These are phyloP conservation scores for Caligus rogercresseyi DNA, from an alignment of 1,140 invertebrate genomes.

Conservation along the genomic window DNA sequence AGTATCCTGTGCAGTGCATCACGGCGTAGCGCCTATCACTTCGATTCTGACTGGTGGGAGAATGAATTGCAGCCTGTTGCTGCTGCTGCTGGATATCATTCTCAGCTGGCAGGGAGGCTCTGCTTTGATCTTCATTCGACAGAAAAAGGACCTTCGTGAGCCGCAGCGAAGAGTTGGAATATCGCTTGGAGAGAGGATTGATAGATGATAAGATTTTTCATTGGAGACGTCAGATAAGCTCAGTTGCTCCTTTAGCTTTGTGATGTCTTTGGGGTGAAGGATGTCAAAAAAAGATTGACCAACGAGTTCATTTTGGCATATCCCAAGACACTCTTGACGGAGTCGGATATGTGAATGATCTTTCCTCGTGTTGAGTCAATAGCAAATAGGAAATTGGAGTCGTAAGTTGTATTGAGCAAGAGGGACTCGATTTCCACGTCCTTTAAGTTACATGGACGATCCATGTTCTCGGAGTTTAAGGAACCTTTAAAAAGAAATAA, in stretches of 20 bases:
- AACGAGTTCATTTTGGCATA: constrained; percentile 67
- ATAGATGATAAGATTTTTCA: constrained; percentile 48
- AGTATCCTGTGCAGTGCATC: constrained; percentile 71
- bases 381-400: constrained; percentile 64
- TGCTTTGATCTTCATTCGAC: constrained; percentile 59
- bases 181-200: constrained; percentile 83
- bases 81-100: background rate
- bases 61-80: background rate
- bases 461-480: background rate
- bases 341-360: constrained; percentile 76
- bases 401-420: constrained; percentile 44
- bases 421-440: constrained; percentile 31
- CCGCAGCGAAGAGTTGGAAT: constrained; percentile 36
- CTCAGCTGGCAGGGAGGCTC: constrained; percentile 24
- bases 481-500: constrained; percentile 4
- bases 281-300: constrained; percentile 89
- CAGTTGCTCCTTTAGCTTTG: constrained; percentile 84
- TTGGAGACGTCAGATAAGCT: constrained; percentile 65
- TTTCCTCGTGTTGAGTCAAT: constrained; percentile 77
- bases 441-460: constrained; percentile 6
- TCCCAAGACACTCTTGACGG: constrained; percentile 61
- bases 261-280: constrained; percentile 80
- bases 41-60: constrained; percentile 19
- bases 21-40: constrained; percentile 55
- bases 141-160: constrained; percentile 74